These are phyloP conservation scores for Slavum lentiscoides DNA, from an alignment of 2,888 invertebrate species.

Conservation along the genomic window DNA sequence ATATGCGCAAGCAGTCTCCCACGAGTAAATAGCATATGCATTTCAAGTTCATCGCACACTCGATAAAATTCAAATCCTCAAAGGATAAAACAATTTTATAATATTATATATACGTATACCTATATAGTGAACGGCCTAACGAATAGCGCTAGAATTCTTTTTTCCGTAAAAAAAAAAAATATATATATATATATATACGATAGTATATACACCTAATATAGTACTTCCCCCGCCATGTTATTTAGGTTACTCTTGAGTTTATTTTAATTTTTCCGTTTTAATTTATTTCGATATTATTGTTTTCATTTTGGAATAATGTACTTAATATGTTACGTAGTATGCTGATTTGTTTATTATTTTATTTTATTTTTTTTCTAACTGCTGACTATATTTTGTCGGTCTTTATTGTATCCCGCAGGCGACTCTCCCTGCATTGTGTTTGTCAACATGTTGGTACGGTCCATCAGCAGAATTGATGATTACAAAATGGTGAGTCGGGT, in stretches of 20 bases:
- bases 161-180: conserved; percentile 1
- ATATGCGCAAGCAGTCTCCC: conserved; percentile 5
- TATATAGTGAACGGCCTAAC: conserved; percentile 44
- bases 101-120: background rate
- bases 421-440: conserved; percentile 75
- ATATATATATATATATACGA: background rate
- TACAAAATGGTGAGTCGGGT: conserved; percentile 93
- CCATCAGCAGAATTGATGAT: conserved; percentile 99
- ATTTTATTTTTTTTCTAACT: conserved; percentile 46
- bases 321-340: conserved; percentile 46
- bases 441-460: conserved; percentile 95
- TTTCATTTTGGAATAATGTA: conserved; percentile 44
- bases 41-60: conserved; percentile 20
- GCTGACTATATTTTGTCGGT: conserved; percentile 51
- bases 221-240: conserved; percentile 33
- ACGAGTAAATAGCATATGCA: conserved; percentile 17
- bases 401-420: conserved; percentile 53
- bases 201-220: background rate
- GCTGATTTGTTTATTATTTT: conserved; percentile 25
- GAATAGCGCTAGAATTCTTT: conserved; percentile 41
- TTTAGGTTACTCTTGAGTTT: conserved; percentile 40
- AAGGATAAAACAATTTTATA: background rate
- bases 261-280: conserved; percentile 24
- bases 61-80: conserved; percentile 14
- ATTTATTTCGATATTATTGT: conserved; percentile 49